These are phyloP conservation scores for Sebastes schlegelii DNA, from an alignment of 2,113 vertebrate genomes.

Conservation along the genomic window DNA sequence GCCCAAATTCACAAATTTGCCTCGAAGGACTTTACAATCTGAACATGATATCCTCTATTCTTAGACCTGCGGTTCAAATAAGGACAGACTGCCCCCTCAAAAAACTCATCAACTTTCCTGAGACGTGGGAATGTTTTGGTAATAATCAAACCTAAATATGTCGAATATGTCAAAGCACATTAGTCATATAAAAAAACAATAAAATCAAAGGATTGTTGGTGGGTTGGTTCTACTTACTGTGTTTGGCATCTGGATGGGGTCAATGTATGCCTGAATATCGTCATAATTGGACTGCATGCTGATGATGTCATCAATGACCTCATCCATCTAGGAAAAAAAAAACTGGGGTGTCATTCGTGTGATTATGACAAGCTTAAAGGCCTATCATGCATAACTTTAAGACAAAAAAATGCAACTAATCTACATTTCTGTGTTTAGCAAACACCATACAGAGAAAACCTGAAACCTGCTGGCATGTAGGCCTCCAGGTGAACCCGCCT, in stretches of 20 bases:
- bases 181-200: background rate
- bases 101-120: background rate
- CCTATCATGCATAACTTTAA: background rate
- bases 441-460: background rate
- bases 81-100: background rate
- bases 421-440: background rate
- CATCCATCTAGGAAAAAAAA: conserved; percentile 88
- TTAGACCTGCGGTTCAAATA: background rate
- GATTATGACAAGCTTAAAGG: conserved; percentile 1
- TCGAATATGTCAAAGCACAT: conserved; percentile 5
- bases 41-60: background rate
- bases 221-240: conserved; percentile 85
- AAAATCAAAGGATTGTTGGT: background rate
- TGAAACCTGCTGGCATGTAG: conserved; percentile 14
- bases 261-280: conserved; percentile 91
- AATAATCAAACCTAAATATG: conserved; percentile 4
- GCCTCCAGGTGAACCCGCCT: background rate
- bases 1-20: background rate
- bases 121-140: background rate
- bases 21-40: background rate
- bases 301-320: conserved; percentile 98
- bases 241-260: conserved; percentile 94
- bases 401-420: background rate
- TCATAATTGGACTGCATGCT: conserved; percentile 91
- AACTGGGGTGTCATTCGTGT: background rate